These are phyloP conservation scores for Ips typographus DNA, from an alignment of 1,140 invertebrate species.

Conservation along the genomic window DNA sequence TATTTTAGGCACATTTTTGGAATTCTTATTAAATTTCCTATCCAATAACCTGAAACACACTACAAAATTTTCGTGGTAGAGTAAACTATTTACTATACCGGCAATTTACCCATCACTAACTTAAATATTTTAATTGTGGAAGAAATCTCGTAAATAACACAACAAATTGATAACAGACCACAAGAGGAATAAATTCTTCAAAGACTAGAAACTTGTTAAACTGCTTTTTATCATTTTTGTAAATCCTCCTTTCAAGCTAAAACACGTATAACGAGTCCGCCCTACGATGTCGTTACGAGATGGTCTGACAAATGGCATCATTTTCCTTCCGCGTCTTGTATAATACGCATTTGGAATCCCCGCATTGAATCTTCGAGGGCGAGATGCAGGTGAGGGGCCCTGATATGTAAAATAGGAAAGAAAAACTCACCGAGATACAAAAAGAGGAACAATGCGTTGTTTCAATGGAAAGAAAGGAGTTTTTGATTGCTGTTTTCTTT, in stretches of 20 bases:
- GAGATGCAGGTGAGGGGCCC: constrained; percentile 21
- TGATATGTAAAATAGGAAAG: constrained; percentile 23
- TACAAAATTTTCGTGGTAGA: too few species aligned
- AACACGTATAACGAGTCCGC: constrained; percentile 23
- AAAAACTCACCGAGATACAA: constrained; percentile 9
- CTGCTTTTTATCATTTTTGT: constrained; percentile 9
- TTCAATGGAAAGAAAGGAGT: constrained; percentile 13
- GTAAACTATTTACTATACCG: too few species aligned
- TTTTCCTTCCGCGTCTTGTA: constrained; percentile 31
- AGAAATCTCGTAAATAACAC: too few species aligned
- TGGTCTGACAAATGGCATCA: constrained; percentile 37
- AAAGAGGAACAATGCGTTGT: constrained; percentile 26
- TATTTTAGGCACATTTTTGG: too few species aligned
- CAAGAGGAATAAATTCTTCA: too few species aligned
- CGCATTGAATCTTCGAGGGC: constrained; percentile 18
- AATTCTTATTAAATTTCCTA: too few species aligned
- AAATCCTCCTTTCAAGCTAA: constrained; percentile 20
- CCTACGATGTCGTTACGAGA: constrained; percentile 25
- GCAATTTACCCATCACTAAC: too few species aligned
- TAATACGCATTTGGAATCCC: constrained; percentile 26
- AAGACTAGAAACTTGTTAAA: constrained; percentile 19
- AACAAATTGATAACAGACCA: too few species aligned
- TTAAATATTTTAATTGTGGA: too few species aligned
- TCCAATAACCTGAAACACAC: too few species aligned
- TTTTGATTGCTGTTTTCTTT: constrained; percentile 32